These are phyloP conservation scores for Siniperca scherzeri DNA, from an alignment of 2,797 vertebrate genomes.

Conservation along the genomic window DNA sequence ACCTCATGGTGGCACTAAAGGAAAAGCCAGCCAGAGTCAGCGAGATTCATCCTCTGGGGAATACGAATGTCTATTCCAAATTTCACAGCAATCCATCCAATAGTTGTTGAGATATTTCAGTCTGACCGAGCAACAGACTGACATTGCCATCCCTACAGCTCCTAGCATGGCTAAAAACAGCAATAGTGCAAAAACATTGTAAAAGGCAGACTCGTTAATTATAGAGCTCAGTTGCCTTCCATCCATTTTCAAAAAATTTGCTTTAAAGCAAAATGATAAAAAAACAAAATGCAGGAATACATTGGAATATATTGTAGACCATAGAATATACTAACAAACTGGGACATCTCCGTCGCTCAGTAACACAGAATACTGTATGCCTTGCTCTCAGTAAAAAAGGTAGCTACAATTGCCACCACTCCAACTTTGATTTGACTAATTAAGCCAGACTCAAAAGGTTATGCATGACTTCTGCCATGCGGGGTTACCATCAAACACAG, in stretches of 20 bases:
- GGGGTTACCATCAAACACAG: slow-evolving; percentile 17
- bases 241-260: no score
- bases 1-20: no score
- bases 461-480: slow-evolving; percentile 35
- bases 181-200: not conserved
- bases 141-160: not conserved
- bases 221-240: no score
- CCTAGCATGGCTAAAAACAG: not conserved
- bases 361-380: not conserved
- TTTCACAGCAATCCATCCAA: not conserved
- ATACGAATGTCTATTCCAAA: not conserved
- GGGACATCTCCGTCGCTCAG: not conserved
- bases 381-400: not conserved
- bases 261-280: not conserved
- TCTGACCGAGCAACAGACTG: not conserved
- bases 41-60: no score
- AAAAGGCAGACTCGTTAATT: no score
- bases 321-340: not conserved
- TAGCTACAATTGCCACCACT: not conserved
- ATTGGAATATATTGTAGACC: not conserved
- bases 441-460: slow-evolving; percentile 10
- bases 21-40: no score
- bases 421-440: slow-evolving; percentile 22
- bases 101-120: no score
- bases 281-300: not conserved